A percentile compares a stretch with the other conserved stretches of the same genome.
These are phyloP conservation scores for Microplitis demolitor DNA, from an alignment of 1,140 invertebrate genomes.

Conservation along the genomic window DNA sequence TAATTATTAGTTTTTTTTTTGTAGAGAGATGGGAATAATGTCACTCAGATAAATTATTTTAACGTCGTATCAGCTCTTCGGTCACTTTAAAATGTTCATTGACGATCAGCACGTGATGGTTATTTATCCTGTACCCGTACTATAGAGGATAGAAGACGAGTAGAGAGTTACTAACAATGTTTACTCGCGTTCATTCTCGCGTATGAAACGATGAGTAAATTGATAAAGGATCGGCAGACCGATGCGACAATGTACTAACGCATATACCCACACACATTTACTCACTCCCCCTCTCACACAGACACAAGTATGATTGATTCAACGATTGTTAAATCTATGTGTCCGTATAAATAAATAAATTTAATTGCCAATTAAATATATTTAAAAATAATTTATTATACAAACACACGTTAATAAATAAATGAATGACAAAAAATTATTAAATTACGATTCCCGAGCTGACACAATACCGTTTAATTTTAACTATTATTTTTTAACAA, in stretches of 20 bases:
- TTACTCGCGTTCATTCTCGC: neutral
- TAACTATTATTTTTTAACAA: neutral
- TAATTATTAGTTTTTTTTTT: too few relatives aligned
- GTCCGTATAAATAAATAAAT: neutral
- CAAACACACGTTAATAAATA: neutral
- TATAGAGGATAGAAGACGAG: too few relatives aligned
- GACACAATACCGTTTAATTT: neutral
- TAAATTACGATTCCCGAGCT: neutral
- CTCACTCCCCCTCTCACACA: neutral
- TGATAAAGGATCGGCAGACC: neutral
- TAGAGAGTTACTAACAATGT: slow-evolving; percentile 4
- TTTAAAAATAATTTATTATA: neutral
- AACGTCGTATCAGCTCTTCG: too few relatives aligned
- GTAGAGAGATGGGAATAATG: too few relatives aligned
- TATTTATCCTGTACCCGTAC: neutral
- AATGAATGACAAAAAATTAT: neutral
- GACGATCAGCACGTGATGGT: neutral
- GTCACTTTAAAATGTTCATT: neutral
- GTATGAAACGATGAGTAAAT: neutral
- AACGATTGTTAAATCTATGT: neutral
- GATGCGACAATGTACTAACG: neutral
- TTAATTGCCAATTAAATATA: neutral
- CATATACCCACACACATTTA: neutral
- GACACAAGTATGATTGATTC: neutral
- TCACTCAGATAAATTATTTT: too few relatives aligned